phyloP scores from a whole-genome alignment of 2,797 vertebrate genomes.

The Oreochromis mossambicus region DNA sequence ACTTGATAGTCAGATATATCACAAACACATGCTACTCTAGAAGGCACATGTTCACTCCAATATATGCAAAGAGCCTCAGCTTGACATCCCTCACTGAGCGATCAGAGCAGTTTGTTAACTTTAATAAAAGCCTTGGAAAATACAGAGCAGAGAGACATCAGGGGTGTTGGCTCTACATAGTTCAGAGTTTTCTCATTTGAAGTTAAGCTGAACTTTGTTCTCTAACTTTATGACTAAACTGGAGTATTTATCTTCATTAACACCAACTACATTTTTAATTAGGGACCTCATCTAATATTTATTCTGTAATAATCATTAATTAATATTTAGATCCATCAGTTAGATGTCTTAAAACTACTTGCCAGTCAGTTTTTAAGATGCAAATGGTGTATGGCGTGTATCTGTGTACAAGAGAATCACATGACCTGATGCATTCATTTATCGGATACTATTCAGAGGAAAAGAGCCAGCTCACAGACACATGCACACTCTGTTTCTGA shows the following conservation, averaged over 20 bases:
- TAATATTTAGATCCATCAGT: not conserved
- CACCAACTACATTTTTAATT: not conserved
- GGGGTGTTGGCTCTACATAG: not conserved
- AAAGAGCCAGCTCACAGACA: not conserved
- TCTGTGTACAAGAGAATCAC: not conserved
- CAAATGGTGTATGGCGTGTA: not conserved
- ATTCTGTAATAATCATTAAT: not conserved
- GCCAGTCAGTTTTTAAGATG: not conserved
- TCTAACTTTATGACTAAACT: not conserved
- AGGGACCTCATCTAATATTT: not conserved
- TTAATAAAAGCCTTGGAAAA: not conserved
- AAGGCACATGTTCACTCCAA: not conserved
- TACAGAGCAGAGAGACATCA: not conserved
- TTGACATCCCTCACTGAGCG: not conserved
- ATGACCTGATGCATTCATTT: not conserved
- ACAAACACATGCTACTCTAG: not conserved
- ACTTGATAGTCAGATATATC: not conserved
- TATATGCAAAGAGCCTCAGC: not conserved
- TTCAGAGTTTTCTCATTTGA: not conserved
- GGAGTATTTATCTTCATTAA: not conserved
- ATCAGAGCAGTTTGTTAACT: not conserved
- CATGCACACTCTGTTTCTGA: not conserved
- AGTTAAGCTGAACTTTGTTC: not conserved
- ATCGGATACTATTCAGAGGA: not conserved
- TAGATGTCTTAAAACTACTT: not conserved